Evolutionary conservation across 2,888 invertebrate genomes (phyloP).

Genomic region (Dichetophora obliterata): DNA sequence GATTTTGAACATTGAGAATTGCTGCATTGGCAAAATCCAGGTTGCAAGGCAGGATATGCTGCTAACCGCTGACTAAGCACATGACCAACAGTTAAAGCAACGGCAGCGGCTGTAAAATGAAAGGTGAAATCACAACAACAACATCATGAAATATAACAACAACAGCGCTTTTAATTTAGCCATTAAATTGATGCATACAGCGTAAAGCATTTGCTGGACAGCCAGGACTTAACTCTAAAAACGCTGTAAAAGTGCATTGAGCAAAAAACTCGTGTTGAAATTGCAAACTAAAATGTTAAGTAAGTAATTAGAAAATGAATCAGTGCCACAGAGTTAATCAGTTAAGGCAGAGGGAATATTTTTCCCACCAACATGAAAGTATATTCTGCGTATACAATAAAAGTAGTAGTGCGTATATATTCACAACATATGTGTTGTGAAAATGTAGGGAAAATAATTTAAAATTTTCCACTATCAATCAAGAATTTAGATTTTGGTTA

Average conservation of each 20-base stretch:
- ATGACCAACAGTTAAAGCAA: background rate
- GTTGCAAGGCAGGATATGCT: background rate
- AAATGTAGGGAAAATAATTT: no score
- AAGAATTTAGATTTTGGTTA: no score
- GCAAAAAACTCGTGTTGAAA: background rate
- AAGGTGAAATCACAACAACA: slow-evolving; percentile 21
- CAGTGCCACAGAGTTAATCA: no score
- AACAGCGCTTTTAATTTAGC: slow-evolving; percentile 37
- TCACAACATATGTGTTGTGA: no score
- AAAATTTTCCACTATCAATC: no score
- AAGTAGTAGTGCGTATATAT: no score
- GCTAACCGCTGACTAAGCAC: slow-evolving; percentile 30
- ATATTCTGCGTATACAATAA: no score
- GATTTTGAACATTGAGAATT: slow-evolving; percentile 18
- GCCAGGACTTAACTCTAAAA: background rate
- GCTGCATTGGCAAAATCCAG: slow-evolving; percentile 11
- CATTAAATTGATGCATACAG: slow-evolving; percentile 22
- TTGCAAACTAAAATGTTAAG: background rate
- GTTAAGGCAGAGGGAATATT: no score
- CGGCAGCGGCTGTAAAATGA: background rate
- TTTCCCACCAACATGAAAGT: no score
- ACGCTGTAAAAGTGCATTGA: background rate
- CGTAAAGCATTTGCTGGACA: background rate
- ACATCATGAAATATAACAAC: slow-evolving; percentile 6
- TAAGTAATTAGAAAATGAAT: no score